A percentile compares a stretch with the other conserved stretches of the same genome.
These are phyloP conservation scores for Lochmaea capreae DNA, from an alignment of 2,888 invertebrate species.

Conservation along the genomic window DNA sequence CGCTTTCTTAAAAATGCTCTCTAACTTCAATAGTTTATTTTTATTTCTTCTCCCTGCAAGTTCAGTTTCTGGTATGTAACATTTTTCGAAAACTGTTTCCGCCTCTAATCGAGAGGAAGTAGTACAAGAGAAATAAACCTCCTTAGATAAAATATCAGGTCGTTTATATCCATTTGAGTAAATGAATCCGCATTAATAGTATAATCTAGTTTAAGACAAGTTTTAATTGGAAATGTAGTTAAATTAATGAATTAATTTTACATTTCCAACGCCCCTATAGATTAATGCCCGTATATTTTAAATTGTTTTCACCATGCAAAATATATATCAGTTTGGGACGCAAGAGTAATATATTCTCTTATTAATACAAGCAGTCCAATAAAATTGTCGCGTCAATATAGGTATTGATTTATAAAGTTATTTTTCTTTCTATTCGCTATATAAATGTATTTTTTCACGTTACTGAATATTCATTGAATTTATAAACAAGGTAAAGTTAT, in stretches of 20 bases:
- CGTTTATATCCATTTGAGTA: constrained; percentile 27
- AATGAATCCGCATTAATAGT: constrained; percentile 21
- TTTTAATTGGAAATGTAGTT: constrained; percentile 2
- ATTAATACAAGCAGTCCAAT: background rate
- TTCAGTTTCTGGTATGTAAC: background rate
- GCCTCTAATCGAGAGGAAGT: constrained; percentile 12
- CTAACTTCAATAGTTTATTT: too few relatives aligned
- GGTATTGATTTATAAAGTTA: background rate
- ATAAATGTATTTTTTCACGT: background rate
- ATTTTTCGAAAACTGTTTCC: background rate
- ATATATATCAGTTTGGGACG: too few relatives aligned
- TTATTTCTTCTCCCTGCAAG: too few relatives aligned
- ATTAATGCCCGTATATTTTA: background rate
- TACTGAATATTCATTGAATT: background rate
- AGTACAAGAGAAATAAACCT: constrained; percentile 11
- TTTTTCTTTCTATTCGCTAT: background rate
- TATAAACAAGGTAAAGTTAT: background rate
- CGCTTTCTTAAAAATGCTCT: too few relatives aligned
- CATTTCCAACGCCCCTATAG: constrained; percentile 1
- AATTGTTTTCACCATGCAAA: background rate
- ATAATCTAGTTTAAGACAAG: constrained; percentile 14
- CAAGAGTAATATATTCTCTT: too few relatives aligned
- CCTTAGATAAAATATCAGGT: constrained; percentile 10
- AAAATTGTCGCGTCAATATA: background rate
- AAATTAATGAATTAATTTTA: constrained; percentile 14